Percentiles rank a stretch among this genome's conserved stretches.
Conservation (phyloP, 2,888 invertebrate genomes). For the Smittia aterrima region DNA sequence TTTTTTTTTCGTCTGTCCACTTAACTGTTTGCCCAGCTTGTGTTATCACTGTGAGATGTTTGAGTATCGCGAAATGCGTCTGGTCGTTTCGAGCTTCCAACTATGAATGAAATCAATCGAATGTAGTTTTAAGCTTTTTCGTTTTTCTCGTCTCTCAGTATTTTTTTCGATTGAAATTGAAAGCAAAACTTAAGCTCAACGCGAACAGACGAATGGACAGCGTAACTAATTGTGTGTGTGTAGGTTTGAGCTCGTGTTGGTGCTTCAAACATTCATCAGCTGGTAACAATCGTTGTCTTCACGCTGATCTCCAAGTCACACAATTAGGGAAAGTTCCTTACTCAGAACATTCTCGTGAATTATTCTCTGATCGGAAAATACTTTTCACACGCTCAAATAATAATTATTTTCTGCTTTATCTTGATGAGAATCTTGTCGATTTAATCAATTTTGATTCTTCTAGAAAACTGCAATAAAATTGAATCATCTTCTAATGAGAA, state of each 20-base stretch:
- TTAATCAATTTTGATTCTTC: too few relatives aligned
- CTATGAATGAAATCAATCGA: constrained; percentile 25
- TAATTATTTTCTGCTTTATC: too few relatives aligned
- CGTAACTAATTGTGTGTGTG: background rate
- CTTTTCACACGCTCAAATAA: too few relatives aligned
- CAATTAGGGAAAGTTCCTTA: too few relatives aligned
- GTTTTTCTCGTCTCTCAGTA: background rate
- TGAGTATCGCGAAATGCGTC: background rate
- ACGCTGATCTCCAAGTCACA: too few relatives aligned
- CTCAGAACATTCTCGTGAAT: too few relatives aligned
- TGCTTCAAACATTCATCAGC: constrained; percentile 10
- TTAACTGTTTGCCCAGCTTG: background rate
- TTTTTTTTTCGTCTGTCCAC: background rate
- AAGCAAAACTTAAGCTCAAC: background rate
- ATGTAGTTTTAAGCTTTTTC: constrained; percentile 7
- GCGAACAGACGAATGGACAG: background rate
- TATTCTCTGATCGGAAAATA: too few relatives aligned
- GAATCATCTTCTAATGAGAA: too few relatives aligned
- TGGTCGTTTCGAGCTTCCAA: background rate
- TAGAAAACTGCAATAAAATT: too few relatives aligned
- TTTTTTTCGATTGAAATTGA: constrained; percentile 18
- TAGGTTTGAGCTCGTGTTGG: background rate
- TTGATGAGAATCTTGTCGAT: too few relatives aligned
- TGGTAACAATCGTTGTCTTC: background rate
- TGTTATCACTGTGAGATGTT: background rate